phyloP scores from a whole-genome alignment of 1,140 invertebrate species.

The Zaprionus kolodkinae region DNA sequence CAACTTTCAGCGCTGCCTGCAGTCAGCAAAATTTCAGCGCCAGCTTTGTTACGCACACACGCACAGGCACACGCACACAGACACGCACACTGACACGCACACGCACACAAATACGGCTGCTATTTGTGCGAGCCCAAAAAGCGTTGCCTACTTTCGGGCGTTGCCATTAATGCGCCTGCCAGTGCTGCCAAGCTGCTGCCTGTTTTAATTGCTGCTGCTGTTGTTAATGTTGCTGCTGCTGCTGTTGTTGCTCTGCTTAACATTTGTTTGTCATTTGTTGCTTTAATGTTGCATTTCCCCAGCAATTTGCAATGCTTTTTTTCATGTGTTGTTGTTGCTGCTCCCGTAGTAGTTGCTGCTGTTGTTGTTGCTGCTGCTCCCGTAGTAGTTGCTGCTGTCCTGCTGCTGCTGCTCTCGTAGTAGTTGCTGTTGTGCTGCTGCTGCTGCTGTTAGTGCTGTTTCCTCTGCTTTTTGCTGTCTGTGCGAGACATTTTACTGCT shows the following conservation, averaged over 20 bases:
- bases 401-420: not conserved
- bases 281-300: slow-evolving; percentile 18
- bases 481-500: slow-evolving; percentile 1
- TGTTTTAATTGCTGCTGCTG: not conserved
- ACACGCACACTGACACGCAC: not conserved
- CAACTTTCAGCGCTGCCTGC: slow-evolving; percentile 59
- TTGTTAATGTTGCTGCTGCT: slow-evolving; percentile 17
- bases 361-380: slow-evolving; percentile 11
- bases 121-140: slow-evolving; percentile 41
- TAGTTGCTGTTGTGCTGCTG: slow-evolving; percentile 14
- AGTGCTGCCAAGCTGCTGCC: not conserved
- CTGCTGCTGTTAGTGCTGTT: slow-evolving; percentile 13
- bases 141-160: slow-evolving; percentile 49
- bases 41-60: not conserved
- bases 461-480: not conserved
- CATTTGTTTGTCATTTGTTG: slow-evolving; percentile 40
- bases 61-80: not conserved
- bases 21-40: slow-evolving; percentile 9
- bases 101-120: slow-evolving; percentile 10
- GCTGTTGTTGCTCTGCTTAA: slow-evolving; percentile 13
- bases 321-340: slow-evolving; percentile 12
- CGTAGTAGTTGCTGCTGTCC: slow-evolving; percentile 11
- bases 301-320: slow-evolving; percentile 20
- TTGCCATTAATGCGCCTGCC: slow-evolving; percentile 43
- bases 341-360: no score